These are phyloP conservation scores for Stenodema calcarata DNA, from an alignment of 2,888 invertebrate genomes.

Conservation along the genomic window DNA sequence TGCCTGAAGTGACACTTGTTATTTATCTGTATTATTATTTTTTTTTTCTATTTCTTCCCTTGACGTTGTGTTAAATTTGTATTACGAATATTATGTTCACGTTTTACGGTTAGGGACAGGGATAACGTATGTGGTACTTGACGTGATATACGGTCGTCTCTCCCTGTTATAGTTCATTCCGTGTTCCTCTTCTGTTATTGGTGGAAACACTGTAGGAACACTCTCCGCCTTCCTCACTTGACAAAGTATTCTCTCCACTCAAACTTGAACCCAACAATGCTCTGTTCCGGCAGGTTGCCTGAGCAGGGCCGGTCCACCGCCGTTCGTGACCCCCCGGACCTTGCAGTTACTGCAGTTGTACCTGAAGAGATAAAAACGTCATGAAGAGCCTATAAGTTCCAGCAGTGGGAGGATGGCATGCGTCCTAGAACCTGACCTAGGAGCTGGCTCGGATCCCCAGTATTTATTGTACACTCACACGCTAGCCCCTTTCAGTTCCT, in stretches of 20 bases:
- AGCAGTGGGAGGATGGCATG: not conserved
- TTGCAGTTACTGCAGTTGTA: constrained; percentile 12
- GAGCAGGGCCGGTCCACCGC: not conserved
- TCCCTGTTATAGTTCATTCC: not conserved
- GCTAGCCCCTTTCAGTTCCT: not conserved
- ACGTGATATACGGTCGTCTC: too few relatives aligned
- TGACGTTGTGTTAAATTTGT: too few relatives aligned
- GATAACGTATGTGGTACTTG: too few relatives aligned
- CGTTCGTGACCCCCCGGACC: constrained; percentile 3
- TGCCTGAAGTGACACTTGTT: too few relatives aligned
- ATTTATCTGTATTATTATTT: too few relatives aligned
- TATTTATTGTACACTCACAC: not conserved
- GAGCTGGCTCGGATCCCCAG: not conserved
- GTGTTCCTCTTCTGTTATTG: not conserved
- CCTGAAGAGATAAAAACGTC: constrained; percentile 9
- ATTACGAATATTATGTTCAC: too few relatives aligned
- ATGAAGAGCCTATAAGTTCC: constrained; percentile 10
- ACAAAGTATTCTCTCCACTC: not conserved
- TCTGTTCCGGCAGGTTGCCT: not conserved
- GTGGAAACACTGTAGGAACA: not conserved
- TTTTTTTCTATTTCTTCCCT: too few relatives aligned
- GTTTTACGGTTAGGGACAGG: too few relatives aligned
- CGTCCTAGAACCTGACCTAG: not conserved
- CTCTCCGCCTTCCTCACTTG: not conserved
- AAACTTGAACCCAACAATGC: not conserved